These are phyloP conservation scores for Macropis europaea DNA, from an alignment of 2,888 invertebrate species.

Conservation along the genomic window DNA sequence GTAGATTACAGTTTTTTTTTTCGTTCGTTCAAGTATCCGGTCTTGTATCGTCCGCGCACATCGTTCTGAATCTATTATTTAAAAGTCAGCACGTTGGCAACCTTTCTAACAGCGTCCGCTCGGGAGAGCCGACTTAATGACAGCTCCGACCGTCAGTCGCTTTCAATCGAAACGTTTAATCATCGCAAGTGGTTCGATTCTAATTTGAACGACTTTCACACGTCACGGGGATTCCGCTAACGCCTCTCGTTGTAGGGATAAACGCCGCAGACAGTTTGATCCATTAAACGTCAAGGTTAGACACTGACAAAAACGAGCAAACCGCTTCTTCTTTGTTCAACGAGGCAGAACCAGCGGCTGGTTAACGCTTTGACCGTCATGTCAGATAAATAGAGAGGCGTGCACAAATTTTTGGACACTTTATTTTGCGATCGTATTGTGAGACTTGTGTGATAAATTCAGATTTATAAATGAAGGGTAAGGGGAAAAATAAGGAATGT, in stretches of 20 bases:
- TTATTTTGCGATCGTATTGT: too few species aligned
- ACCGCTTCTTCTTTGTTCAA: too few species aligned
- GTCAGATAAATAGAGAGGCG: too few species aligned
- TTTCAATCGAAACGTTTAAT: slow-evolving; percentile 53
- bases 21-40: neutral
- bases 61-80: neutral
- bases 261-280: slow-evolving; percentile 1
- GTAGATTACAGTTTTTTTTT: neutral
- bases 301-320: neutral
- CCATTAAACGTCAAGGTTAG: slow-evolving; percentile 2
- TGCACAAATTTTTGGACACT: too few species aligned
- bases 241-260: neutral
- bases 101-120: neutral
- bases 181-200: slow-evolving; percentile 54
- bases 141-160: slow-evolving; percentile 39
- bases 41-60: neutral
- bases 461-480: too few species aligned
- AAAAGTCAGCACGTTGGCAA: neutral
- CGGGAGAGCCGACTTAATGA: slow-evolving; percentile 38
- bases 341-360: too few species aligned
- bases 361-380: too few species aligned
- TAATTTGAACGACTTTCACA: slow-evolving; percentile 38
- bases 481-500: too few species aligned
- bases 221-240: neutral
- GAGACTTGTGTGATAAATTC: too few species aligned